Evolutionary conservation across 2,888 invertebrate genomes (phyloP).

Genomic region (Lepidochrysops patricia): DNA sequence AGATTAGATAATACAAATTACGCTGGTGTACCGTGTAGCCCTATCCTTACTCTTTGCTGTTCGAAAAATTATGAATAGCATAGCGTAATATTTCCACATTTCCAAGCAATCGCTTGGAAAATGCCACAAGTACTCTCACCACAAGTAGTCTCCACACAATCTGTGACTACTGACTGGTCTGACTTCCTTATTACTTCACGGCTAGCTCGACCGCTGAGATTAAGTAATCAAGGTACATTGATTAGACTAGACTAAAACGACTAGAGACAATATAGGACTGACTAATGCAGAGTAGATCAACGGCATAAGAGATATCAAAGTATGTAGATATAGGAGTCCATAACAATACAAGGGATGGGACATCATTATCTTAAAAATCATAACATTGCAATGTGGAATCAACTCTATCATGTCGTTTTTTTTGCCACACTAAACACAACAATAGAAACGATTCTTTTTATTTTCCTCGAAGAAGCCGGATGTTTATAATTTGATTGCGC

Average conservation of each 20-base stretch:
- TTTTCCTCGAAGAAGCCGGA: background rate
- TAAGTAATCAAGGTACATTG: background rate
- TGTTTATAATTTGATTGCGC: background rate
- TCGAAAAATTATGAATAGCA: no score
- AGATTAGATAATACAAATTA: no score
- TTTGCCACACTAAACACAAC: background rate
- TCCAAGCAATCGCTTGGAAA: background rate
- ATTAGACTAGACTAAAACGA: background rate
- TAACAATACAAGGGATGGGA: background rate
- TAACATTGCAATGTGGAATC: background rate
- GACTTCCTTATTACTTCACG: background rate
- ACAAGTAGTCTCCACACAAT: no score
- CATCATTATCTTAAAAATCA: background rate
- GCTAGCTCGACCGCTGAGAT: background rate
- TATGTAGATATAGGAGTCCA: no score
- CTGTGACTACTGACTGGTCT: background rate
- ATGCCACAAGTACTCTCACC: background rate
- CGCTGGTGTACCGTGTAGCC: no score
- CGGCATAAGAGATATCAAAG: no score
- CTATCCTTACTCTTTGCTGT: no score
- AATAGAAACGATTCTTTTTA: background rate
- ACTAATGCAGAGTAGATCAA: no score
- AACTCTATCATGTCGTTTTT: background rate
- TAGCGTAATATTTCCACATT: no score
- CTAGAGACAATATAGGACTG: background rate